A percentile compares a stretch with the other conserved stretches of the same genome.
phyloP scores from a whole-genome alignment of 2,797 vertebrate species.

The Rhinella marina region DNA sequence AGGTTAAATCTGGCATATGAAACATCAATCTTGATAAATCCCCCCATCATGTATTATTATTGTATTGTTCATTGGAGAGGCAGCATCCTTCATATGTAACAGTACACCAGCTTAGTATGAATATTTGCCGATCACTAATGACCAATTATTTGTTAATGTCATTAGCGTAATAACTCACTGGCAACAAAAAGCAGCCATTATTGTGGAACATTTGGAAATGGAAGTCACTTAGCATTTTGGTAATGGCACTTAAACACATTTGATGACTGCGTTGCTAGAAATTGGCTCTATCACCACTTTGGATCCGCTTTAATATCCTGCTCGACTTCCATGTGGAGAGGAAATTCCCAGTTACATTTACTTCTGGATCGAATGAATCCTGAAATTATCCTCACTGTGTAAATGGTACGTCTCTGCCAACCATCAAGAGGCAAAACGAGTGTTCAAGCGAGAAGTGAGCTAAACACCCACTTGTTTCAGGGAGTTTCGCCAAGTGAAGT shows the following conservation, averaged over 20 bases:
- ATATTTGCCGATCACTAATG: conserved; percentile 14
- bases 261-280: conserved; percentile 4
- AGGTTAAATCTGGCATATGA: too few relatives aligned
- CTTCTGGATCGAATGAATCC: conserved; percentile 19
- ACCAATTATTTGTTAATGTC: neutral
- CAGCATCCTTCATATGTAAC: neutral
- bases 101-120: neutral
- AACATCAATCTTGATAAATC: too few relatives aligned
- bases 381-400: conserved; percentile 48
- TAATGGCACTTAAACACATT: conserved; percentile 38
- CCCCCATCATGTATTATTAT: too few relatives aligned
- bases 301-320: conserved; percentile 12
- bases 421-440: conserved; percentile 40
- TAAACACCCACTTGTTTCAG: conserved; percentile 10
- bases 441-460: neutral
- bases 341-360: conserved; percentile 32
- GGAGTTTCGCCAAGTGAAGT: conserved; percentile 2
- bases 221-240: neutral
- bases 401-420: conserved; percentile 24
- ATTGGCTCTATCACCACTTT: conserved; percentile 14
- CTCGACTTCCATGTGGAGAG: conserved; percentile 4
- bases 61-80: too few relatives aligned
- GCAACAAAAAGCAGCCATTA: conserved; percentile 25
- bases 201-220: conserved; percentile 24
- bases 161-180: neutral